Evolutionary conservation across 37 sponge, comb jelly and placozoan genomes (phyloP).

Genomic region (Crambe crambe): DNA sequence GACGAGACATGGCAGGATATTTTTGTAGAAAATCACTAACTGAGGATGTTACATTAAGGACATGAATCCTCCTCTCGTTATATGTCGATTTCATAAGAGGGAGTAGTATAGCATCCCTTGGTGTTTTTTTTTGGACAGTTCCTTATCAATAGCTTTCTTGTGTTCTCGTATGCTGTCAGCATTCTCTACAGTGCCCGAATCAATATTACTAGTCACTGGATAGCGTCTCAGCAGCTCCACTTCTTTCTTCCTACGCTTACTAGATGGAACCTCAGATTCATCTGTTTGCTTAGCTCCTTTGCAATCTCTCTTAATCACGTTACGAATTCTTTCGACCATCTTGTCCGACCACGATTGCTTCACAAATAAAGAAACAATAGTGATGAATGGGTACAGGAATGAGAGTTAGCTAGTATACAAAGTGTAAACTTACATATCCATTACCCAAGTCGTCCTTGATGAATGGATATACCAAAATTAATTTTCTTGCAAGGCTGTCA

Average conservation of each 20-base stretch:
- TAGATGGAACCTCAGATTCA: too few species aligned
- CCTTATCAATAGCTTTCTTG: constrained; percentile 8
- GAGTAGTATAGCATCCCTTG: constrained; percentile 30
- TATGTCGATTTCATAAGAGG: constrained; percentile 35
- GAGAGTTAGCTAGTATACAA: background rate
- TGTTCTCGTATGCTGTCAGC: background rate
- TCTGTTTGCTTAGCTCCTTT: too few species aligned
- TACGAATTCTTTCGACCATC: constrained; percentile 31
- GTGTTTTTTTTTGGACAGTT: constrained; percentile 35
- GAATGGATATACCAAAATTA: constrained; percentile 19
- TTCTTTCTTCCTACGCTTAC: too few species aligned
- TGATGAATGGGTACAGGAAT: too few species aligned
- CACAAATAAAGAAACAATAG: constrained; percentile 12
- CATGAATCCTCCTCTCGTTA: background rate
- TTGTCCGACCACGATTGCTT: constrained; percentile 41
- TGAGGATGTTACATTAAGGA: background rate
- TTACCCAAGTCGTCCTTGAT: constrained; percentile 31
- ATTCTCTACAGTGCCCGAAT: background rate
- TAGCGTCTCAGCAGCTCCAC: background rate
- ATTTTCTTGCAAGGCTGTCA: background rate
- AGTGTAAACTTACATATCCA: constrained; percentile 28
- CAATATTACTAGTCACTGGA: background rate
- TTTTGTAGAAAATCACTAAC: background rate
- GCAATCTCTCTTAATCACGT: constrained; percentile 16
- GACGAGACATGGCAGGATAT: background rate